phyloP scores from a whole-genome alignment of 2,888 invertebrate genomes.

The Cremastinae sp. region DNA sequence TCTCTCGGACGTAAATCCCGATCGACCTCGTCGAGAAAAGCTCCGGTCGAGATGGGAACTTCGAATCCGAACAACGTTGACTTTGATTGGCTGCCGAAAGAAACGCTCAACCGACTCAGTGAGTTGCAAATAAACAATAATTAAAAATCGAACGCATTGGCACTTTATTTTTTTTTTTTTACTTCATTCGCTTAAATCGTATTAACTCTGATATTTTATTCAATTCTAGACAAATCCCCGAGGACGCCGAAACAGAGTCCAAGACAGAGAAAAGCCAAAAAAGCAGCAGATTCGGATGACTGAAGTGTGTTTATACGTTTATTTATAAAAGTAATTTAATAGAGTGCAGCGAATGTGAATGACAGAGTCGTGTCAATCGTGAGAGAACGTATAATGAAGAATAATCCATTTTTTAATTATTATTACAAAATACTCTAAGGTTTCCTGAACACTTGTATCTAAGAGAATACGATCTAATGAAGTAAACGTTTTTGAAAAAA shows the following conservation, averaged over 20 bases:
- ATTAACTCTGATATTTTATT: slow-evolving; percentile 59
- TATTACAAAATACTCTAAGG: slow-evolving; percentile 52
- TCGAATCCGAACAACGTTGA: slow-evolving; percentile 94
- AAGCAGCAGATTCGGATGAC: slow-evolving; percentile 87
- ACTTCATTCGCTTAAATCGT: slow-evolving; percentile 14
- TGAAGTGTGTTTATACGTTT: slow-evolving; percentile 72
- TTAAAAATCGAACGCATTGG: slow-evolving; percentile 1
- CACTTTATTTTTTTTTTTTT: slow-evolving; percentile 17
- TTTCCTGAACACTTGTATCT: slow-evolving; percentile 60
- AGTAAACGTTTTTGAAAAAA: slow-evolving; percentile 63
- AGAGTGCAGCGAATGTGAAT: slow-evolving; percentile 61
- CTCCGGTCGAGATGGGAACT: slow-evolving; percentile 93
- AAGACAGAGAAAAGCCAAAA: slow-evolving; percentile 89
- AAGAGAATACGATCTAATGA: slow-evolving; percentile 41
- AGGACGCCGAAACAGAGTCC: slow-evolving; percentile 87
- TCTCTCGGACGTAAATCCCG: slow-evolving; percentile 90
- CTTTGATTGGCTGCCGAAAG: slow-evolving; percentile 98
- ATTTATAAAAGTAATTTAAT: slow-evolving; percentile 63
- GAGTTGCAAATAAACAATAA: slow-evolving; percentile 82
- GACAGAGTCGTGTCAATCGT: slow-evolving; percentile 48
- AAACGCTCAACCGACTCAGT: slow-evolving; percentile 92
- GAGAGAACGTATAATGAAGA: slow-evolving; percentile 53
- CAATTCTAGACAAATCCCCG: slow-evolving; percentile 87
- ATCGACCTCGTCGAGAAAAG: slow-evolving; percentile 83
- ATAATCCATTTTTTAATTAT: slow-evolving; percentile 52